Conservation (phyloP, 2,113 vertebrate species). For the Sterna hirundo region DNA sequence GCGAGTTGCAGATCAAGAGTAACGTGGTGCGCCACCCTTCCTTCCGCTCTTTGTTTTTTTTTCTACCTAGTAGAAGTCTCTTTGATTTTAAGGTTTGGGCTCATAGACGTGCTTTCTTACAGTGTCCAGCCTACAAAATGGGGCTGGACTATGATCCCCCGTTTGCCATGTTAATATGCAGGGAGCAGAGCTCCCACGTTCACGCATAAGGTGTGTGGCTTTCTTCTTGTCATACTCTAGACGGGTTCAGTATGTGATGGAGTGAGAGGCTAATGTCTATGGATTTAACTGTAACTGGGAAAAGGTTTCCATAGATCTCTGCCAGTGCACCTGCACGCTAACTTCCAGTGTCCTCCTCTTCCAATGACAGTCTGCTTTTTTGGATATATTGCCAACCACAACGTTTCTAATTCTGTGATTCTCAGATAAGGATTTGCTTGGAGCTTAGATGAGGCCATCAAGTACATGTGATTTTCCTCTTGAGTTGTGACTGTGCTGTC, state of each 20-base stretch:
- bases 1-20: background rate
- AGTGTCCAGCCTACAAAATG: background rate
- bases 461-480: background rate
- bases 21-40: conserved; percentile 42
- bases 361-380: background rate
- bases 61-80: background rate
- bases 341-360: background rate
- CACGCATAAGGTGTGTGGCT: background rate
- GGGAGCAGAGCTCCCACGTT: background rate
- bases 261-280: background rate
- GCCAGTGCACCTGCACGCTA: background rate
- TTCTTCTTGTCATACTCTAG: background rate
- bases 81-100: conserved; percentile 42
- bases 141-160: background rate
- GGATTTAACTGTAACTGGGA: background rate
- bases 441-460: background rate
- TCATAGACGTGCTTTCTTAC: background rate
- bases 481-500: background rate
- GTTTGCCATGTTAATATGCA: background rate
- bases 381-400: background rate
- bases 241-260: background rate
- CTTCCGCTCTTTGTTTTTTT: conserved; percentile 67
- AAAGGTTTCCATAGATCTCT: background rate
- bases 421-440: background rate
- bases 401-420: background rate